Evolutionary conservation across 2,888 invertebrate genomes (phyloP).

Genomic region (Siphlonurus alternatus): DNA sequence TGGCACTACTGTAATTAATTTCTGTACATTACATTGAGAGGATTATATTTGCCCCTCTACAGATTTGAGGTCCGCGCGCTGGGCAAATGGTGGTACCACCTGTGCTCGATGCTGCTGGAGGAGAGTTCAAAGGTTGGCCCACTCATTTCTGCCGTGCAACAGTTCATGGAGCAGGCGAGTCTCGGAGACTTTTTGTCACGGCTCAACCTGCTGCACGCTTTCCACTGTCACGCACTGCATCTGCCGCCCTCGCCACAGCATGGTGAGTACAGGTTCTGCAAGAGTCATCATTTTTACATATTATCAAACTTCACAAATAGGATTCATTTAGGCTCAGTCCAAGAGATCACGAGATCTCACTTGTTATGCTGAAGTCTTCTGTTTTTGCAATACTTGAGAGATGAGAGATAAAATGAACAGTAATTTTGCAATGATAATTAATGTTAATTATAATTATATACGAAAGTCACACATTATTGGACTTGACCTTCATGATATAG

Average conservation of each 20-base stretch:
- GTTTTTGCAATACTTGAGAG: too few species aligned
- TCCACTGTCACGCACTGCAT: conserved; percentile 62
- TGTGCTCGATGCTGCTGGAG: background rate
- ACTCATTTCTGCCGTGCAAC: conserved; percentile 33
- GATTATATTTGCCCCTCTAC: background rate
- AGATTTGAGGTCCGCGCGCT: background rate
- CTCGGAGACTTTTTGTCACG: conserved; percentile 70
- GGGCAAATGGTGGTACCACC: background rate
- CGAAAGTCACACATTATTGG: too few species aligned
- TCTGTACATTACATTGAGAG: background rate
- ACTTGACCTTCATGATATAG: too few species aligned
- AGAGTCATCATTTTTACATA: too few species aligned
- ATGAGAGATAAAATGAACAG: too few species aligned
- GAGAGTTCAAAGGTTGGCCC: background rate
- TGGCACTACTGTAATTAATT: too few species aligned
- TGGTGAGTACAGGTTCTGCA: conserved; percentile 25
- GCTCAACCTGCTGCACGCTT: conserved; percentile 57
- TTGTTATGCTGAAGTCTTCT: too few species aligned
- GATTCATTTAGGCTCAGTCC: too few species aligned
- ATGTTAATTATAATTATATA: too few species aligned
- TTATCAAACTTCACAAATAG: too few species aligned
- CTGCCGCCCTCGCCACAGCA: conserved; percentile 28
- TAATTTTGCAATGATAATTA: too few species aligned
- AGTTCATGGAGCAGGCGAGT: conserved; percentile 68
- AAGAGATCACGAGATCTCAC: too few species aligned